Base-by-base conservation (phyloP, 2,888 invertebrate genomes). In the Trachelus iudaicus region DNA sequence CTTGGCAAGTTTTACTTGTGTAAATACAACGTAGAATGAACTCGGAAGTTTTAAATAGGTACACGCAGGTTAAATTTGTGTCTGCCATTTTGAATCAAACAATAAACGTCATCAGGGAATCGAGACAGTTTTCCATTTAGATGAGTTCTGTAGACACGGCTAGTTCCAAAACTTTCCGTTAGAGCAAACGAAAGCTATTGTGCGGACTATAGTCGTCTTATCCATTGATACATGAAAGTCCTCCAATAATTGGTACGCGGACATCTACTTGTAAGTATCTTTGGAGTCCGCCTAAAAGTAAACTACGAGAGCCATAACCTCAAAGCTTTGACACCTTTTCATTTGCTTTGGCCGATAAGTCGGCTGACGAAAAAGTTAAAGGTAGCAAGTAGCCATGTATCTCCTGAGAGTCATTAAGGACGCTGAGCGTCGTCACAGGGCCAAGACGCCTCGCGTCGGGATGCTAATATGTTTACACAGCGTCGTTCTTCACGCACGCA, bases 391-490 rank as follows among this genome's bases (percentile, higher is more conserved):
- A 56, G 23, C 56, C 56, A 56, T 56, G 56, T 56, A 56, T 56
- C 56, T 56, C 56, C 56, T 56, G 76, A 83, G 80, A 85, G 89
- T 89, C 89, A 90, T 90, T 90, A 90, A 86, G 88, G 83, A 73
- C 82, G 80, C 77, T 81, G 79, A 79, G 79, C 77, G 80, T 77
- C 80, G 76, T 75, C 78, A 79, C 75, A 76, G 69, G 74, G 78
- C 73, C 76, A 73, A 73, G 74, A 69, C 69, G 78, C 69, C 71
- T 31, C 34, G 81, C 83, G 82, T 80, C 79, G 83, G 84, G 87
- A 88, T 86, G 85, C 87, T 91, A 89, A 91, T 90, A 89, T 91
- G 91, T 91, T 91, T 91, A 90, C 89, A 90, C 86, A 89, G 86
- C 85, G 86, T 84, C 85, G 86, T 87, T 88, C 86, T 84, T 87